Evolutionary conservation across 2,113 vertebrate genomes (phyloP).

Genomic region (Protobothrops mucrosquamatus): DNA sequence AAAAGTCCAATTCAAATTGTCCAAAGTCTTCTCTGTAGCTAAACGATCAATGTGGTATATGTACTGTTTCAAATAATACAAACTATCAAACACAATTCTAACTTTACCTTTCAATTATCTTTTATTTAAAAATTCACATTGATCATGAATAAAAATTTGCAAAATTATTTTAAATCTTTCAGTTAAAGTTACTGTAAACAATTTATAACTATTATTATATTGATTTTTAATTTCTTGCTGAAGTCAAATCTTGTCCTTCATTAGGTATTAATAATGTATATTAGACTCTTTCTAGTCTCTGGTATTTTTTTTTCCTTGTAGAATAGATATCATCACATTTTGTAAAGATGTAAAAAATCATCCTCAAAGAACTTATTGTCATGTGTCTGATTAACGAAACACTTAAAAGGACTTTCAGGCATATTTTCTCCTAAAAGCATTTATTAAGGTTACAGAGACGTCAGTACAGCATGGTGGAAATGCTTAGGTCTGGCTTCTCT

Average conservation of each 20-base stretch:
- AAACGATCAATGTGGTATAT: neutral
- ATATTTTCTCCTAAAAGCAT: too few species aligned
- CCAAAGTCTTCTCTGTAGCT: neutral
- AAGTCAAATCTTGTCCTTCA: neutral
- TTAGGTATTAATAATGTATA: neutral
- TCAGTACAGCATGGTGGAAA: too few species aligned
- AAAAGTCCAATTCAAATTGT: neutral
- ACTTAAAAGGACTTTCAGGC: too few species aligned
- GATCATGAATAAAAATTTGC: neutral
- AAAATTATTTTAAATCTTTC: neutral
- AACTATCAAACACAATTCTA: neutral
- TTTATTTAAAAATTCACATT: neutral
- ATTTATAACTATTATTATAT: neutral
- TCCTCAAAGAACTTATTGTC: neutral
- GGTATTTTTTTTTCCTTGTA: neutral
- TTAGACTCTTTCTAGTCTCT: neutral
- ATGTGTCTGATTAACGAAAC: too few species aligned
- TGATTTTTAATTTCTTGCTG: neutral
- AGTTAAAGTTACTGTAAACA: neutral
- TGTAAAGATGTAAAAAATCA: neutral
- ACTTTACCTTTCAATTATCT: neutral
- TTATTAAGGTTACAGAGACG: too few species aligned
- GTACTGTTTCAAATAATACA: neutral
- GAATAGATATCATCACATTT: neutral
- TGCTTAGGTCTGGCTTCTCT: too few species aligned